Evolutionary conservation across 2,797 vertebrate genomes (phyloP).

Genomic region (Sebastes matsubarae): DNA sequence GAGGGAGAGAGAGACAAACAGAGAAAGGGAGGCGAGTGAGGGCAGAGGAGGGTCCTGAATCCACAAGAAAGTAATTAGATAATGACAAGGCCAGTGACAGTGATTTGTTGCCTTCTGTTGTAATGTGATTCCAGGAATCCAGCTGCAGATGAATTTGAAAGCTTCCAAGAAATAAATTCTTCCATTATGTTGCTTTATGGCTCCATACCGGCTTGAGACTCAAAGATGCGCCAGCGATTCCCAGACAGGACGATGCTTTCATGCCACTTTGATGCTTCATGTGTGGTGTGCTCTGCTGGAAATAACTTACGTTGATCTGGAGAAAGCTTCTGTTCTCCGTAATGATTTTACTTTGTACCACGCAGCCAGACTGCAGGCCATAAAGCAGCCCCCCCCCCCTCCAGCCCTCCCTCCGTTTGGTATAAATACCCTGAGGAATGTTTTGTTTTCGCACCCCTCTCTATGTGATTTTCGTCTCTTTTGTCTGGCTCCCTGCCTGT

Average conservation of each 20-base stretch:
- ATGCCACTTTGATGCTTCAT: background rate
- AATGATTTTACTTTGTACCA: slow-evolving; percentile 1
- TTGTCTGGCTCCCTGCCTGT: slow-evolving; percentile 19
- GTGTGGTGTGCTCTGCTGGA: background rate
- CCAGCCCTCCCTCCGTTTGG: background rate
- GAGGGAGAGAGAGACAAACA: background rate
- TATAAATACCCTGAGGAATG: slow-evolving; percentile 16
- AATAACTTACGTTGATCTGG: background rate
- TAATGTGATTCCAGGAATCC: slow-evolving; percentile 53
- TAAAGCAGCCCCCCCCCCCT: background rate
- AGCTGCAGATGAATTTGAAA: slow-evolving; percentile 42
- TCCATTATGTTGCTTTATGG: slow-evolving; percentile 21
- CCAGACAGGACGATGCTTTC: background rate
- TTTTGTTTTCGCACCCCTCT: slow-evolving; percentile 33
- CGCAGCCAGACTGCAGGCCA: slow-evolving; percentile 11
- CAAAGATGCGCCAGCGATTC: background rate
- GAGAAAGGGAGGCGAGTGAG: background rate
- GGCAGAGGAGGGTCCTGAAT: slow-evolving; percentile 13
- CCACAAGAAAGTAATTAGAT: slow-evolving; percentile 51
- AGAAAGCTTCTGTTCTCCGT: background rate
- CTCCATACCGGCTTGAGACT: background rate
- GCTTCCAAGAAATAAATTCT: slow-evolving; percentile 40
- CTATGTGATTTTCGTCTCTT: slow-evolving; percentile 20
- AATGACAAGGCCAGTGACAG: slow-evolving; percentile 48
- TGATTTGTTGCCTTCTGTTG: slow-evolving; percentile 56